phyloP scores from a whole-genome alignment of 2,888 invertebrate genomes.

The Lochmaea capreae region DNA sequence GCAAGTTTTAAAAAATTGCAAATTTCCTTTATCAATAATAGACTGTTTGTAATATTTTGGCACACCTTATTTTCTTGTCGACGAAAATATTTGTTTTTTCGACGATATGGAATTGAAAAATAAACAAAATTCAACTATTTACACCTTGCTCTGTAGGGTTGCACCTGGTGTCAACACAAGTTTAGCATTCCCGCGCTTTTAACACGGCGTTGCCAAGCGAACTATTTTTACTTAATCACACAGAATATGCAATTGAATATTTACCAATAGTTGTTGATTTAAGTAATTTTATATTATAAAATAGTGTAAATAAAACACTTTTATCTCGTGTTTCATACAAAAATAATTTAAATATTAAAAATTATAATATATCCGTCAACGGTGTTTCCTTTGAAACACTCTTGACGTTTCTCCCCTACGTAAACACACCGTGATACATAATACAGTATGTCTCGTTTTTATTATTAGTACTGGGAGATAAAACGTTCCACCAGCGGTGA shows the following conservation, averaged over 20 bases:
- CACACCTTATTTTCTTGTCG: not conserved
- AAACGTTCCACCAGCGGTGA: not conserved
- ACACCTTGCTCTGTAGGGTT: conserved; percentile 16
- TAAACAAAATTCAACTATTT: not conserved
- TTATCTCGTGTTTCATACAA: too few relatives aligned
- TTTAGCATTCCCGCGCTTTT: conserved; percentile 3
- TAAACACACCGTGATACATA: not conserved
- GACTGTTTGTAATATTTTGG: not conserved
- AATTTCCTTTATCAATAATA: too few relatives aligned
- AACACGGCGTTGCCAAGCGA: not conserved
- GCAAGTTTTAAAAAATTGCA: too few relatives aligned
- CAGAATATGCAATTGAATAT: not conserved
- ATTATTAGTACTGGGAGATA: not conserved
- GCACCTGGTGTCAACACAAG: conserved; percentile 16
- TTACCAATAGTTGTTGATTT: not conserved
- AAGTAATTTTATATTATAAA: too few relatives aligned
- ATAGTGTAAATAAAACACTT: too few relatives aligned
- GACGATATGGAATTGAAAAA: not conserved
- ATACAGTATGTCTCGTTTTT: conserved; percentile 3
- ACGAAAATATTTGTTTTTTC: not conserved
- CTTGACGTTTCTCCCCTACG: conserved; percentile 1
- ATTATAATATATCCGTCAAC: not conserved
- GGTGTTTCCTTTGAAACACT: not conserved
- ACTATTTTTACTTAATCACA: not conserved
- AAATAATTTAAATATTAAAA: too few relatives aligned